Base-by-base conservation (phyloP, 2,797 vertebrate genomes). In the Aplochiton taeniatus region DNA sequence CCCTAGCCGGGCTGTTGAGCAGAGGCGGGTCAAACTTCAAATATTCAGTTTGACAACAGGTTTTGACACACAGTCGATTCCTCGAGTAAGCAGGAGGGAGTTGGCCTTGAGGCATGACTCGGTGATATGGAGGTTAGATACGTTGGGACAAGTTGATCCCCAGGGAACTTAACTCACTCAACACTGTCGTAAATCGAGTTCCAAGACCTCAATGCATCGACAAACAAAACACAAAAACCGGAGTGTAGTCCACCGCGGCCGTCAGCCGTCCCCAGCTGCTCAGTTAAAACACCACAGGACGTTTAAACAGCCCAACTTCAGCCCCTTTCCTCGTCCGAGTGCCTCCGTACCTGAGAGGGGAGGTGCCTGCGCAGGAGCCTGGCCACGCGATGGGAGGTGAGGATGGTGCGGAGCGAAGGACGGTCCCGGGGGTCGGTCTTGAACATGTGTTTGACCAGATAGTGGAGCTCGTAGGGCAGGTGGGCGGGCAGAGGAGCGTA, bases 401-500 rank as follows among this genome's bases (percentile, higher is more conserved):
- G 93, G 77, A 98, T 95, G 4, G 95, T 96, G 59, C 75, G 92
- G 17, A 94, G 82, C 0, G 96, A 98, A 0, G 96, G 97, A 5
- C 96, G 87, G 81, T 94, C 90, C 16, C 80, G 91, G 0, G 96
- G 95, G 74, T 94, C 92, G 53, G 86, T 95, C 80, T 95, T 97
- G 73, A 98, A 96, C 92, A 98, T 95, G 79, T 96, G 94, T 79
- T 94, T 96, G 78, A 98, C 75, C 51, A 98, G 83, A 72, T 90
- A 90, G 60, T 92, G 96, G 70, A 98, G 87, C 59, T 98, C 95
- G 8, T 89, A 95, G 47, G 94, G 94, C 77, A 96, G 93, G 62
- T 92, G 94, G 45, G 66, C 72, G 0, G 95, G 95, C 42, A 98
- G 87, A 1, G 96, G 95, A 16, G 80, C 73, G 65, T 95, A 93